Base-by-base conservation (phyloP, 2,888 invertebrate species). In the Plebejus anna region DNA sequence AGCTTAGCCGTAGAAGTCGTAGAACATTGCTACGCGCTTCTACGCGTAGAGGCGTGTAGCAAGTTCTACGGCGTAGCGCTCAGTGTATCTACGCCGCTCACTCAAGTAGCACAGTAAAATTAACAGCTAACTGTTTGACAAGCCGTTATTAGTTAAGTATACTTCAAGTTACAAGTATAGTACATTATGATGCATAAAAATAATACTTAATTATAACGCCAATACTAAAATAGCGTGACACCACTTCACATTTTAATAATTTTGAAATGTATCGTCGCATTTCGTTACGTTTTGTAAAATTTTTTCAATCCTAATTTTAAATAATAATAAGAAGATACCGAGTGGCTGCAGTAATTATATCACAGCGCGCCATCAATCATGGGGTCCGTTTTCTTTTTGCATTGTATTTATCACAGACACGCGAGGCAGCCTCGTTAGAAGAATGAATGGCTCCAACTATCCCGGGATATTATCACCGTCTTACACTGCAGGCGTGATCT, bases 401-500 rank as follows among this genome's bases (percentile, higher is more conserved):
- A 76, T 76, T 71, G 57, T 76, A 76, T 76, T 76, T 76, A 71
- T 57, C 71, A 59, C 76, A 28, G 42, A 28, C 76, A 76, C 76
- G 76, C 76, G 71, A 76, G 71, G 57, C 51, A 72, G 38, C 71
- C 76, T 76, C 71, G 71, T 76, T 76, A 76, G 57, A 72, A 72
- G 71, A 76, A 76, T 57, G 71, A 71, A 76, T 71, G 76, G 71
- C 57, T 28, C 59, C 9, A 5, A 28, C 70, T 57, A 76, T 76
- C 71, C 57, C 59, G 76, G 71, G 38, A 47, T 71, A 71, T 76
- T 71, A 76, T 42, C 59, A 71, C 76, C 76, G 38, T 70, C 76
- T 71, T 71, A 42, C 55, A 55, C 70, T 36, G 36, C 2, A 59
- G 9, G 57, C 32, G n/a, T 70, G 9, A 38, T 9, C 22, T 71